Conservation (phyloP, 2,797 vertebrate genomes). For the Cephalopachus bancanus region DNA sequence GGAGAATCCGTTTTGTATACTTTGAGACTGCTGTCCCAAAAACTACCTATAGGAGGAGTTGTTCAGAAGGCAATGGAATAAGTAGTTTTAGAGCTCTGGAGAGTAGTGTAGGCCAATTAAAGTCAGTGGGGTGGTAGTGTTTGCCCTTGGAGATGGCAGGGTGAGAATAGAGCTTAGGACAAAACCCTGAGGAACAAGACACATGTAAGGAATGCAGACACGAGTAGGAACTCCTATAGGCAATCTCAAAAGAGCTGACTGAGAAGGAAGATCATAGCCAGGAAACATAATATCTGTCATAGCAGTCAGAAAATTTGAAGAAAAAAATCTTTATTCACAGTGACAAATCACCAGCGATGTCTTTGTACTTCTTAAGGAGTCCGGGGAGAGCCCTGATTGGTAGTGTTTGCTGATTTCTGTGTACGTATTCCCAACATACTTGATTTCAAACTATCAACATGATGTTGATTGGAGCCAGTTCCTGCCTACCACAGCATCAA, state of each 20-base stretch:
- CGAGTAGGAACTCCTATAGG: too few species aligned
- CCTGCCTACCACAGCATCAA: neutral
- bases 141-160: too few species aligned
- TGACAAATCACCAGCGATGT: neutral
- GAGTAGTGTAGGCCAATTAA: neutral
- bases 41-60: neutral
- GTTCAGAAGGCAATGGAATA: neutral
- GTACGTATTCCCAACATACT: neutral
- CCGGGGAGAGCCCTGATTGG: fast-evolving
- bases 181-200: neutral
- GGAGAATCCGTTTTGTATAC: fast-evolving
- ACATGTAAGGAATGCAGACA: neutral
- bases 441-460: neutral
- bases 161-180: neutral
- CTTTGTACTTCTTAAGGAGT: neutral
- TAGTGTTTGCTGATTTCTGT: neutral
- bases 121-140: neutral
- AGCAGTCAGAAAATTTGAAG: neutral
- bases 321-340: neutral
- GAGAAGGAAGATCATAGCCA: neutral
- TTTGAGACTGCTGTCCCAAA: neutral
- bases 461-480: neutral
- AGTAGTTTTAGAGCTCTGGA: neutral
- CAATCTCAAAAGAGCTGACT: neutral
- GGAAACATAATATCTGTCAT: neutral